phyloP scores from a whole-genome alignment of 2,113 vertebrate species.

The Agelaius tricolor region DNA sequence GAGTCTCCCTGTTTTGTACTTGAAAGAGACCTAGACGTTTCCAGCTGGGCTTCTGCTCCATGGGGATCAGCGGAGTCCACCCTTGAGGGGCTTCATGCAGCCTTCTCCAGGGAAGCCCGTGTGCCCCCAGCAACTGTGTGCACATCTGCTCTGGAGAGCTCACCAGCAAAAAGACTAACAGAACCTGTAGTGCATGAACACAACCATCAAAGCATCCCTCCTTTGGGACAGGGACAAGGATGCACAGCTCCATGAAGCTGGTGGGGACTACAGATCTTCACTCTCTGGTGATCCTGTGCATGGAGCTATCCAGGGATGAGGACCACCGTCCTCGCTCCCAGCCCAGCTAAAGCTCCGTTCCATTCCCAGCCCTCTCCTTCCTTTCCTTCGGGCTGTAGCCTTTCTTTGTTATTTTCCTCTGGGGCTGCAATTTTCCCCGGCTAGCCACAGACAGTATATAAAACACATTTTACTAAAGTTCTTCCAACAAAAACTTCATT shows the following conservation, averaged over 20 bases:
- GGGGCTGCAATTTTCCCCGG: conserved; percentile 54
- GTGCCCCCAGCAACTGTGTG: rapidly evolving
- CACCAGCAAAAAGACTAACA: not conserved
- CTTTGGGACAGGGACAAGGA: not conserved
- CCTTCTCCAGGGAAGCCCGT: rapidly evolving
- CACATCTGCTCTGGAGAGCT: rapidly evolving
- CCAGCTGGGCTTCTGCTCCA: not conserved
- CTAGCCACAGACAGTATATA: conserved; percentile 73
- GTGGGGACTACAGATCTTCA: not conserved
- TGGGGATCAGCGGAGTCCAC: rapidly evolving
- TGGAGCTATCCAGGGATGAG: not conserved
- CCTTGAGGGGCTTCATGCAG: rapidly evolving
- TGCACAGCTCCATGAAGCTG: rapidly evolving
- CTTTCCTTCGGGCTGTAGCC: conserved; percentile 25
- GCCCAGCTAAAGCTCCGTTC: conserved; percentile 7
- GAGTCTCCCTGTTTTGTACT: conserved; percentile 20
- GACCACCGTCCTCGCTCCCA: rapidly evolving
- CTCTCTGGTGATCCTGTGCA: rapidly evolving
- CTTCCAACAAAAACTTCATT: conserved; percentile 74
- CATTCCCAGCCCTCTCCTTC: conserved; percentile 54
- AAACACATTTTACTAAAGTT: conserved; percentile 71
- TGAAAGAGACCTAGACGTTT: not conserved
- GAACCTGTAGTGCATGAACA: rapidly evolving
- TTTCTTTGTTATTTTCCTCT: conserved; percentile 70
- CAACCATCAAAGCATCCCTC: not conserved